Evolutionary conservation across 2,113 vertebrate species (phyloP).

Genomic region (Callaeas wilsoni): DNA sequence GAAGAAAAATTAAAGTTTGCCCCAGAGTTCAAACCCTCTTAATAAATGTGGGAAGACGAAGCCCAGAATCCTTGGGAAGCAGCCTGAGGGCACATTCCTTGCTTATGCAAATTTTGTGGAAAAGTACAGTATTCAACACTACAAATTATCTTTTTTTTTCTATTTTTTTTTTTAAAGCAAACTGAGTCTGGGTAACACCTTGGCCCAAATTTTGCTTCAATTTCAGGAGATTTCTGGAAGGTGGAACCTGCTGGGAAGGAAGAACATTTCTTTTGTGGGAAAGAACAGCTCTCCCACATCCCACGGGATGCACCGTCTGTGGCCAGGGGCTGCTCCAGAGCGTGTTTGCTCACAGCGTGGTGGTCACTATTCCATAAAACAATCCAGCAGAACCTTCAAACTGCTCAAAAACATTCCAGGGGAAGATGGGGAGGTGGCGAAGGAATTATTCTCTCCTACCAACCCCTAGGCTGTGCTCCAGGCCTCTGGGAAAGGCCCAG

Average conservation of each 20-base stretch:
- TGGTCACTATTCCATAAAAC: rapidly evolving
- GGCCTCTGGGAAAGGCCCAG: neutral
- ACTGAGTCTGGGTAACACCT: neutral
- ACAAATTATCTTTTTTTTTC: neutral
- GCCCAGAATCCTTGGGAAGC: neutral
- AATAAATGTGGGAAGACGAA: neutral
- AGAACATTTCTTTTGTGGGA: neutral
- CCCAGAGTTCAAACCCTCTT: neutral
- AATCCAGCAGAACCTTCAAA: neutral
- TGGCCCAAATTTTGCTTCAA: neutral
- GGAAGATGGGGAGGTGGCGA: neutral
- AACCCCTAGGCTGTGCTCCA: neutral
- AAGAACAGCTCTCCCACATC: neutral
- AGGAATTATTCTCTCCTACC: neutral
- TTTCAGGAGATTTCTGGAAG: neutral
- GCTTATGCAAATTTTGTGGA: neutral
- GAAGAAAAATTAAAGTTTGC: conserved; percentile 15
- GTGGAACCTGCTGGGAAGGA: neutral
- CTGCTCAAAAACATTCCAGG: neutral
- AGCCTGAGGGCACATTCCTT: neutral
- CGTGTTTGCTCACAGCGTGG: neutral
- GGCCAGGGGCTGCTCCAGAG: neutral
- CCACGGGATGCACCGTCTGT: rapidly evolving
- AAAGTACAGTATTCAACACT: neutral
- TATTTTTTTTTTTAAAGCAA: neutral